Percentiles rank a stretch among this genome's conserved stretches.
phyloP scores from a whole-genome alignment of 2,888 invertebrate species.

The Amphiduros pacificus region DNA sequence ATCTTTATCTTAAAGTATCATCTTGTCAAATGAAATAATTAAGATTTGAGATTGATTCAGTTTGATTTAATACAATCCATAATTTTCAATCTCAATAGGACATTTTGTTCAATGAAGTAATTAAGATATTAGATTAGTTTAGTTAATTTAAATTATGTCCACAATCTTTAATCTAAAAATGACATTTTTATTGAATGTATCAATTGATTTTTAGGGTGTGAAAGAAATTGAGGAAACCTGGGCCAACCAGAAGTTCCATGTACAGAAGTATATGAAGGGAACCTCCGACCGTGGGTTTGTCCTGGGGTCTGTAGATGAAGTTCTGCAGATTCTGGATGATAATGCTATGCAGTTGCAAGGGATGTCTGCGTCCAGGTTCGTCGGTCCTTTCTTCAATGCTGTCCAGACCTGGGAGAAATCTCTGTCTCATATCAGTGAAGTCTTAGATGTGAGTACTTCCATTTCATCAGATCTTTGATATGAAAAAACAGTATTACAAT shows the following conservation, averaged over 20 bases:
- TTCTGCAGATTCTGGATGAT: slow-evolving; percentile 80
- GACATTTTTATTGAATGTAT: too few relatives aligned
- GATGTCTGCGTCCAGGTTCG: slow-evolving; percentile 73
- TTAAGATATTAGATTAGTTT: too few relatives aligned
- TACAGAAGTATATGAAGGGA: slow-evolving; percentile 63
- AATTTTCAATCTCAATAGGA: too few relatives aligned
- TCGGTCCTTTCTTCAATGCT: slow-evolving; percentile 80
- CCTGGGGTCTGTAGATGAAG: slow-evolving; percentile 81
- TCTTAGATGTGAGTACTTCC: slow-evolving; percentile 73
- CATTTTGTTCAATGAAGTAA: too few relatives aligned
- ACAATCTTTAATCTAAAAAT: too few relatives aligned
- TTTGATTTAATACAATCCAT: too few relatives aligned
- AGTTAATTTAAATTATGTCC: too few relatives aligned
- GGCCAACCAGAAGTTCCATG: slow-evolving; percentile 60
- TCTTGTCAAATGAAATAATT: too few relatives aligned
- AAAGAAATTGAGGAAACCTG: slow-evolving; percentile 75
- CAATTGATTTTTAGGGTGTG: slow-evolving; percentile 69
- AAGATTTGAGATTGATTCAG: too few relatives aligned
- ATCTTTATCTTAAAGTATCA: too few relatives aligned
- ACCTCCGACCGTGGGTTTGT: slow-evolving; percentile 79
- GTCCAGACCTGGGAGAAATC: slow-evolving; percentile 86
- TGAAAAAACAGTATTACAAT: too few relatives aligned
- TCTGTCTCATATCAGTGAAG: slow-evolving; percentile 79
- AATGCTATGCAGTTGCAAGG: slow-evolving; percentile 90
- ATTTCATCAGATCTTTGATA: too few relatives aligned